These are phyloP conservation scores for Drosophila leonis DNA, from an alignment of 2,888 invertebrate species.

Conservation along the genomic window DNA sequence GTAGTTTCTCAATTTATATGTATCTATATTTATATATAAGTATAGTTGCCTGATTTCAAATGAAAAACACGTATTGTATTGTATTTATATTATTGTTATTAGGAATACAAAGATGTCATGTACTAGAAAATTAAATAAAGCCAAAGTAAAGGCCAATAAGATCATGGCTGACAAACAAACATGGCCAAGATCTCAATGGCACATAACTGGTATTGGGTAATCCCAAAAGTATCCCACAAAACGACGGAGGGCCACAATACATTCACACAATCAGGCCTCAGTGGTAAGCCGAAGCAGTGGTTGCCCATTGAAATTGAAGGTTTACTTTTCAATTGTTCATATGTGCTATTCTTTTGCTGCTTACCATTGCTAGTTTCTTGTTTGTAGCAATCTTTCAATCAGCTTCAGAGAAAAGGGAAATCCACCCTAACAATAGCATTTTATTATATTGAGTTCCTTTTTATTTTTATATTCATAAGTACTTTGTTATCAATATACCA, in stretches of 20 bases:
- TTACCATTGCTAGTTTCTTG: constrained; percentile 47
- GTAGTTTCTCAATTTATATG: too few relatives aligned
- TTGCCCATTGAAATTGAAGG: constrained; percentile 70
- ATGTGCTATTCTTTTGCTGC: constrained; percentile 44
- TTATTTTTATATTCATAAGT: constrained; percentile 38
- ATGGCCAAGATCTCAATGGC: constrained; percentile 14
- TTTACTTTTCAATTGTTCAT: constrained; percentile 41
- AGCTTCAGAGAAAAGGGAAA: constrained; percentile 59
- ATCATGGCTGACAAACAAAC: constrained; percentile 29
- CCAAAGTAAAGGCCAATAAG: constrained; percentile 38
- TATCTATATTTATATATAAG: too few relatives aligned
- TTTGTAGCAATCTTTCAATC: constrained; percentile 35
- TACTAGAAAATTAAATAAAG: background rate
- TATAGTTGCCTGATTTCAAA: too few relatives aligned
- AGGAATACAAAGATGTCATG: background rate
- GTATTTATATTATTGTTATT: background rate
- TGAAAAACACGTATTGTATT: too few relatives aligned
- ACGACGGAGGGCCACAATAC: constrained; percentile 46
- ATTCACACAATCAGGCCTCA: constrained; percentile 53
- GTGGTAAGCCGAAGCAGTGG: constrained; percentile 73
- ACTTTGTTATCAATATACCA: constrained; percentile 65
- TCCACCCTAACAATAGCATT: constrained; percentile 70
- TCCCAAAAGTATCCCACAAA: constrained; percentile 57
- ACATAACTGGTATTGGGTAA: constrained; percentile 40
- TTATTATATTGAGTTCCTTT: constrained; percentile 64